Percentiles rank a stretch among this genome's conserved stretches.
Evolutionary conservation across 2,888 invertebrate species (phyloP).

Genomic region (Pyrochroa serraticornis): DNA sequence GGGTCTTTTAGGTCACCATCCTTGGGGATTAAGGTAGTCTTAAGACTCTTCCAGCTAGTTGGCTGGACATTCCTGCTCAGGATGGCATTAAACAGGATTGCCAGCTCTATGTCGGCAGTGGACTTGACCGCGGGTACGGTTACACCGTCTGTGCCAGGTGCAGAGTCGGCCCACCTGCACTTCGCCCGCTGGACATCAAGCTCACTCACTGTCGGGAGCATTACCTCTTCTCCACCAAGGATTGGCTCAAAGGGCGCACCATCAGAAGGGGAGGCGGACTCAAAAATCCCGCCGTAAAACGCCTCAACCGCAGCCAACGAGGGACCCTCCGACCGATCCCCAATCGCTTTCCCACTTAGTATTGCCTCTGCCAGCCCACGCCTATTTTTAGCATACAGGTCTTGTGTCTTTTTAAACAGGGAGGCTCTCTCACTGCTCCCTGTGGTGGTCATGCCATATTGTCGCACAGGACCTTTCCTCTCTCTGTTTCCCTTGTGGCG

Average conservation of each 20-base stretch:
- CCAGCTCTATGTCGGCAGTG: conserved; percentile 3
- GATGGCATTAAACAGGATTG: conserved; percentile 28
- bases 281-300: no score
- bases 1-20: no score
- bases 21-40: no score
- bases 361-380: conserved; percentile 2
- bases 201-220: neutral
- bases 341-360: neutral
- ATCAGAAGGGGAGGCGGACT: conserved; percentile 8
- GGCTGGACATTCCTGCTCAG: no score
- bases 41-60: no score
- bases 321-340: neutral
- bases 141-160: no score
- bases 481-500: neutral
- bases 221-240: neutral
- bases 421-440: neutral
- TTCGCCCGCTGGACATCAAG: conserved; percentile 8
- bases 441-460: conserved; percentile 5
- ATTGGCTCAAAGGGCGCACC: neutral
- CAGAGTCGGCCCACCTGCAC: neutral
- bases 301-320: conserved; percentile 5
- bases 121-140: neutral
- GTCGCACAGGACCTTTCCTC: neutral
- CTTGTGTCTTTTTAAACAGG: conserved; percentile 9
- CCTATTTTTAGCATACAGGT: conserved; percentile 7